Evolutionary conservation across 2,888 invertebrate species (phyloP).

Genomic region (Corythucha ciliata): DNA sequence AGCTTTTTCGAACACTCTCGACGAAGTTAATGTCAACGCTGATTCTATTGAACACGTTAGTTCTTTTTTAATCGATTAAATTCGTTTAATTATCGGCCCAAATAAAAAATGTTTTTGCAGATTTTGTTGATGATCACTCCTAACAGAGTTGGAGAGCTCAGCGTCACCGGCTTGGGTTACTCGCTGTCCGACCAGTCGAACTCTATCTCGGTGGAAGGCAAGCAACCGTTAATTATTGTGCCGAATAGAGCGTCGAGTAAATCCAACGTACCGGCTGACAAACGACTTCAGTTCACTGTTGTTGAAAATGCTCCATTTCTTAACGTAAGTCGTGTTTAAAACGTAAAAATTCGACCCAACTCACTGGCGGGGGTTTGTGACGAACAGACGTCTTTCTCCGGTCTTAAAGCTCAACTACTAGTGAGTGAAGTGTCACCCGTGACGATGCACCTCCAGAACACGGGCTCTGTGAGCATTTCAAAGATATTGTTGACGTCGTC

Average conservation of each 20-base stretch:
- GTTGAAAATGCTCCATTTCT: slow-evolving; percentile 72
- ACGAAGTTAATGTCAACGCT: slow-evolving; percentile 48
- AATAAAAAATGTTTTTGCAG: slow-evolving; percentile 34
- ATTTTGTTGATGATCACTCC: slow-evolving; percentile 65
- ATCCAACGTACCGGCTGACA: slow-evolving; percentile 44
- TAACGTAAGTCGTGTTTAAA: slow-evolving; percentile 48
- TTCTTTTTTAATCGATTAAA: neutral
- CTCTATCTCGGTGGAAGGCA: slow-evolving; percentile 29
- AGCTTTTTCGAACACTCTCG: slow-evolving; percentile 41
- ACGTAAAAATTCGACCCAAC: slow-evolving; percentile 23
- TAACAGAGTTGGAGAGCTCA: slow-evolving; percentile 59
- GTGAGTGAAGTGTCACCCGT: slow-evolving; percentile 64
- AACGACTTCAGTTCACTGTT: slow-evolving; percentile 63
- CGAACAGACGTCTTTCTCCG: slow-evolving; percentile 58
- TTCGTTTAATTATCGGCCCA: neutral
- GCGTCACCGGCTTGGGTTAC: slow-evolving; percentile 63
- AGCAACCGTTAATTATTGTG: slow-evolving; percentile 27
- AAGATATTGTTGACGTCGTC: slow-evolving; percentile 58
- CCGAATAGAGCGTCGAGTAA: slow-evolving; percentile 3
- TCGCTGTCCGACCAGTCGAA: slow-evolving; percentile 45
- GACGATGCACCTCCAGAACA: slow-evolving; percentile 58
- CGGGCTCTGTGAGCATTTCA: slow-evolving; percentile 55
- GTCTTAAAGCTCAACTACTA: slow-evolving; percentile 56
- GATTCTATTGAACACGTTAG: slow-evolving; percentile 48
- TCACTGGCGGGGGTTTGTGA: neutral